Evolutionary conservation across 2,888 invertebrate genomes (phyloP).

Genomic region (Selenia dentaria): DNA sequence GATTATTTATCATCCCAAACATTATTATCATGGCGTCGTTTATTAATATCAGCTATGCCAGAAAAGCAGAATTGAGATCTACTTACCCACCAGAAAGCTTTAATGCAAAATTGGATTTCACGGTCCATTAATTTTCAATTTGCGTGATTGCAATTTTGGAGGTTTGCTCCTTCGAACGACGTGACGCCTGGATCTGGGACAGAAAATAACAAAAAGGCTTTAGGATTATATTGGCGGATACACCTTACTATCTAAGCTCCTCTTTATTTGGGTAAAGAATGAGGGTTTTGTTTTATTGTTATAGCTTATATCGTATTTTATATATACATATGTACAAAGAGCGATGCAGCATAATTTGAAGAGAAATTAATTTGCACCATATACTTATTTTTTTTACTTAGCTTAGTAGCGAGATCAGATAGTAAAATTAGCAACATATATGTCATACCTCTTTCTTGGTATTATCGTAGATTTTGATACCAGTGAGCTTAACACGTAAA

Average conservation of each 20-base stretch:
- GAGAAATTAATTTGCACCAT: too few relatives aligned
- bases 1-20: too few relatives aligned
- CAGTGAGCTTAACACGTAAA: too few relatives aligned
- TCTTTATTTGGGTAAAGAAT: constrained; percentile 25
- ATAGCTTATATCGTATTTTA: too few relatives aligned
- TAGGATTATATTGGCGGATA: constrained; percentile 67
- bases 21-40: too few relatives aligned
- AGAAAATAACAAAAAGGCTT: constrained; percentile 74
- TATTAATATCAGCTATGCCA: constrained; percentile 41
- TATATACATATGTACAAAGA: too few relatives aligned
- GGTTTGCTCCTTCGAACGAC: constrained; percentile 76
- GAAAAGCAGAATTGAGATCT: constrained; percentile 51
- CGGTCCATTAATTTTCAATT: constrained; percentile 84
- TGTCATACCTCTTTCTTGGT: too few relatives aligned
- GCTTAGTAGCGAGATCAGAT: too few relatives aligned
- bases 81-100: constrained; percentile 69
- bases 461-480: too few relatives aligned
- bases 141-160: constrained; percentile 83
- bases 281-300: constrained; percentile 4
- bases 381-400: too few relatives aligned
- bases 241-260: constrained; percentile 52
- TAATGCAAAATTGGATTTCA: constrained; percentile 82
- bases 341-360: too few relatives aligned
- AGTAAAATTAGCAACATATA: too few relatives aligned
- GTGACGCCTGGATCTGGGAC: constrained; percentile 70